Percentiles rank a stretch among this genome's conserved stretches.
phyloP scores from a whole-genome alignment of 2,797 vertebrate genomes.

The Anas georgica region DNA sequence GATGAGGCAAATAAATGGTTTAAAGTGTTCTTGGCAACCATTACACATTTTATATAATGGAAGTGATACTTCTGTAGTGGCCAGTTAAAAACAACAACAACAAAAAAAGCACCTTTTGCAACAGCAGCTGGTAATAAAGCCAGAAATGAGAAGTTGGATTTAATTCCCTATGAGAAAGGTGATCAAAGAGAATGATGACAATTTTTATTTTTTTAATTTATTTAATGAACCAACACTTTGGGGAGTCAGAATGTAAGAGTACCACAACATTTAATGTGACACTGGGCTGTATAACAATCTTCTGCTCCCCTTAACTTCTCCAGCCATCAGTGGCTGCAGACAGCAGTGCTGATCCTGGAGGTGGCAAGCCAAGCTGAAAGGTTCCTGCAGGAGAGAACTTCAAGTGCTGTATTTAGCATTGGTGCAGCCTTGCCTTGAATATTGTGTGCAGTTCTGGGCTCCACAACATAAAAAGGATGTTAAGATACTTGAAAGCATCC shows the following conservation, averaged over 20 bases:
- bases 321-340: neutral
- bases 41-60: neutral
- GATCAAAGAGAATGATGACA: neutral
- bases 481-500: too few relatives aligned
- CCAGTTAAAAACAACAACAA: neutral
- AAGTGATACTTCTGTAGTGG: neutral
- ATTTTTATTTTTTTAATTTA: neutral
- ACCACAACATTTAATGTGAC: neutral
- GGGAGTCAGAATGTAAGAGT: neutral
- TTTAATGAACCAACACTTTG: neutral
- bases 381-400: too few relatives aligned
- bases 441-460: too few relatives aligned
- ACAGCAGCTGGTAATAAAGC: neutral
- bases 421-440: too few relatives aligned
- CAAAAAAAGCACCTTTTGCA: neutral
- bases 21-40: constrained; percentile 19
- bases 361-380: neutral
- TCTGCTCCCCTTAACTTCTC: neutral
- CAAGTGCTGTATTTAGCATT: too few relatives aligned
- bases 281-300: neutral
- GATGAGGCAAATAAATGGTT: constrained; percentile 2
- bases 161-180: neutral
- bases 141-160: neutral
- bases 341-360: neutral
- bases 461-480: too few relatives aligned